Percentiles rank a stretch among this genome's conserved stretches.
Conservation (phyloP, 2,888 invertebrate genomes). For the Drosophila austrosaltans region DNA sequence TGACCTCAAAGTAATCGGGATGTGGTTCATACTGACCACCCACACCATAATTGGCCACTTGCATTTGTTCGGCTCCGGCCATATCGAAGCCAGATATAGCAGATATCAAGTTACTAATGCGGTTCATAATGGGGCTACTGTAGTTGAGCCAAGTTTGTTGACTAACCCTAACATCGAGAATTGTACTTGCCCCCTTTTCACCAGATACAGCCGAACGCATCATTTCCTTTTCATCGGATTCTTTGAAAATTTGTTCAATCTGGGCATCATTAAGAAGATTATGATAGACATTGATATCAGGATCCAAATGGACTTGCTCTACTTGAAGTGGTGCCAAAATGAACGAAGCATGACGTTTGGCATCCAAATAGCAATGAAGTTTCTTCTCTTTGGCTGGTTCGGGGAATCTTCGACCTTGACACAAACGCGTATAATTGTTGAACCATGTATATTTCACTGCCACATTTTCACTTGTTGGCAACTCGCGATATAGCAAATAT, state of each 20-base stretch:
- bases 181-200: background rate
- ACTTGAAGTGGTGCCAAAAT: constrained; percentile 90
- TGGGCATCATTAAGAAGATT: constrained; percentile 93
- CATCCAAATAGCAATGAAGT: constrained; percentile 56
- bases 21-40: constrained; percentile 99
- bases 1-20: constrained; percentile 91
- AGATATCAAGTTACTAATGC: constrained; percentile 75
- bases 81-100: constrained; percentile 93
- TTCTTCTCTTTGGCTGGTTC: background rate
- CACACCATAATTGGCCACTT: constrained; percentile 98
- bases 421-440: constrained; percentile 56
- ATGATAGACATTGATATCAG: constrained; percentile 92
- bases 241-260: constrained; percentile 85
- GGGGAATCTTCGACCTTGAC: constrained; percentile 56
- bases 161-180: constrained; percentile 60
- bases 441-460: background rate
- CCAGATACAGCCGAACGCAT: constrained; percentile 48
- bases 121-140: constrained; percentile 35
- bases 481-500: constrained; percentile 34
- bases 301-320: constrained; percentile 90
- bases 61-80: constrained; percentile 94
- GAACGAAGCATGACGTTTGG: constrained; percentile 86
- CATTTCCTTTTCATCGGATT: constrained; percentile 30
- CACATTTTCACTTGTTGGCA: constrained; percentile 2
- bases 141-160: constrained; percentile 69